These are phyloP conservation scores for Rhingia rostrata DNA, from an alignment of 2,888 invertebrate species.

Conservation along the genomic window DNA sequence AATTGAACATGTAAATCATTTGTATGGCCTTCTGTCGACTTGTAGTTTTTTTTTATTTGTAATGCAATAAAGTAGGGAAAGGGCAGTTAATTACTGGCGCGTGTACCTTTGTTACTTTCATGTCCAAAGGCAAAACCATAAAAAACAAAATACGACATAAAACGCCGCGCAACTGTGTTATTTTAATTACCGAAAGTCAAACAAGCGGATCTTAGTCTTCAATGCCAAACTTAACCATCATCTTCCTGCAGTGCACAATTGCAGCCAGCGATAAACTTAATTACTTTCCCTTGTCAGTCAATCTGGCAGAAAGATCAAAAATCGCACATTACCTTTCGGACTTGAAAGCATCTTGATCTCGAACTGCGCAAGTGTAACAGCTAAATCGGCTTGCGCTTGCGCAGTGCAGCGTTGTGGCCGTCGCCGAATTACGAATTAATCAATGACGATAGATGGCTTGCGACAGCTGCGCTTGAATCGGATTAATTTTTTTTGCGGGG, in stretches of 20 bases:
- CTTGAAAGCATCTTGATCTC: constrained; percentile 54
- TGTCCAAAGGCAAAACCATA: constrained; percentile 56
- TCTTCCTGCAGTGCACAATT: constrained; percentile 67
- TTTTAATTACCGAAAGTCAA: constrained; percentile 74
- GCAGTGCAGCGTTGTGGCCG: constrained; percentile 36
- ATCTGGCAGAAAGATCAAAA: constrained; percentile 67
- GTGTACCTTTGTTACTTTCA: constrained; percentile 69
- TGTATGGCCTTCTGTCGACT: constrained; percentile 52
- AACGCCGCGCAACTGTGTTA: constrained; percentile 61
- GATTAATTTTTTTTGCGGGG: constrained; percentile 45
- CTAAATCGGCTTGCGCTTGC: constrained; percentile 43
- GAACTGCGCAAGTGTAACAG: constrained; percentile 44
- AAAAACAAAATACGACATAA: constrained; percentile 51
- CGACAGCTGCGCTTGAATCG: constrained; percentile 61
- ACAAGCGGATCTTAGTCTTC: constrained; percentile 69
- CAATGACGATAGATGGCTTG: constrained; percentile 67
- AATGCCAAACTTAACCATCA: constrained; percentile 50
- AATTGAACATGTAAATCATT: constrained; percentile 44
- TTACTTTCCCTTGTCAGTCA: constrained; percentile 75
- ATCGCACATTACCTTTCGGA: constrained; percentile 66
- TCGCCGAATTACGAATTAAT: constrained; percentile 69
- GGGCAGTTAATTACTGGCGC: constrained; percentile 65
- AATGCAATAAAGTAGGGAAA: constrained; percentile 39
- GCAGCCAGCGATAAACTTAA: constrained; percentile 65
- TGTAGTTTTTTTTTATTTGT: constrained; percentile 20